Percentiles rank a stretch among this genome's conserved stretches.
Conservation (phyloP, 2,888 invertebrate species). For the Lacanobia wlatinum region DNA sequence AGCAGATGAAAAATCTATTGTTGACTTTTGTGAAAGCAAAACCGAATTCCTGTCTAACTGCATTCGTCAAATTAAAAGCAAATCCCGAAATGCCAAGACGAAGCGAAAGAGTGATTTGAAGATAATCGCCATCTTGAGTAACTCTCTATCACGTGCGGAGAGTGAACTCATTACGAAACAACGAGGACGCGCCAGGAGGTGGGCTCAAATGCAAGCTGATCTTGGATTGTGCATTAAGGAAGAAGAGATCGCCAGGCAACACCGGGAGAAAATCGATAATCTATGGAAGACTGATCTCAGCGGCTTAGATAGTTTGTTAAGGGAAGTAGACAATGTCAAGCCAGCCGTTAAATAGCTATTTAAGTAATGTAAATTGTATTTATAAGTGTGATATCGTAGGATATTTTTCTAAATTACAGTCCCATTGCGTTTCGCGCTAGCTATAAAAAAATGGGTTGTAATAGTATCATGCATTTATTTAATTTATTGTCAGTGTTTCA, state of each 20-base stretch:
- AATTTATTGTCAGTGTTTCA: slow-evolving; percentile 84
- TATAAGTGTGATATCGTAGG: slow-evolving; percentile 90
- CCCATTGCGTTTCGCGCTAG: slow-evolving; percentile 91
- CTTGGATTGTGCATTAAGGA: slow-evolving; percentile 85
- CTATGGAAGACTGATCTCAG: no score
- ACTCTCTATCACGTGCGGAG: slow-evolving; percentile 91
- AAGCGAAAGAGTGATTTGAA: slow-evolving; percentile 91
- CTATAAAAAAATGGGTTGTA: slow-evolving; percentile 91
- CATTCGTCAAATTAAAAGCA: slow-evolving; percentile 92
- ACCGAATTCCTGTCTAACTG: slow-evolving; percentile 91
- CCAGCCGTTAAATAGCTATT: slow-evolving; percentile 79
- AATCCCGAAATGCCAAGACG: no score
- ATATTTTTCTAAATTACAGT: slow-evolving; percentile 91
- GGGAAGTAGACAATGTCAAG: slow-evolving; percentile 91
- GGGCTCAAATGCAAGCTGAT: no score
- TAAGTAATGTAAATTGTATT: slow-evolving; percentile 84
- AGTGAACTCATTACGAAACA: slow-evolving; percentile 91
- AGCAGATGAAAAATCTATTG: slow-evolving; percentile 85
- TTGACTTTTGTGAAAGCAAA: slow-evolving; percentile 90
- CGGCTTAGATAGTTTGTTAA: no score
- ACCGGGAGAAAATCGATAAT: slow-evolving; percentile 86
- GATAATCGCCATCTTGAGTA: slow-evolving; percentile 92
- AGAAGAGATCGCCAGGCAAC: slow-evolving; percentile 85
- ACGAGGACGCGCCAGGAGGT: slow-evolving; percentile 91
- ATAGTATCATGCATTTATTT: slow-evolving; percentile 90